Evolutionary conservation across 1,140 invertebrate species (phyloP).

Genomic region (Myzus persicae): DNA sequence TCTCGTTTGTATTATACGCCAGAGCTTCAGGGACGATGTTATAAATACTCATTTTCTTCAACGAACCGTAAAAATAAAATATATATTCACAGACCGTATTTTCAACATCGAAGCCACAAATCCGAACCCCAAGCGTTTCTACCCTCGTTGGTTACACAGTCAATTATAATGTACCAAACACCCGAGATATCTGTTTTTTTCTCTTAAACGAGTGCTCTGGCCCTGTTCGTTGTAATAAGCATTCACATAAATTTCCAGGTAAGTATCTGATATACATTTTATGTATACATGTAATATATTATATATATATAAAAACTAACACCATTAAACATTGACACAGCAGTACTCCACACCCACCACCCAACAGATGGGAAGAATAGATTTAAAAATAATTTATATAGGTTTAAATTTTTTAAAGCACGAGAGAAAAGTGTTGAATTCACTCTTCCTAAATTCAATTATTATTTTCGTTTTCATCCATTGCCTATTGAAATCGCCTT

Average conservation of each 20-base stretch:
- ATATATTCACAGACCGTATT: constrained; percentile 51
- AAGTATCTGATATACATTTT: constrained; percentile 48
- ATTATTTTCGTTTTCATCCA: background rate
- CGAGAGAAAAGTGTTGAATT: background rate
- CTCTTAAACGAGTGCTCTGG: constrained; percentile 35
- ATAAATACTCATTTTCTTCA: constrained; percentile 54
- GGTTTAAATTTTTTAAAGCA: constrained; percentile 13
- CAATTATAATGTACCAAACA: constrained; percentile 56
- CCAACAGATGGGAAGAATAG: constrained; percentile 22
- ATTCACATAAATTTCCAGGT: constrained; percentile 52
- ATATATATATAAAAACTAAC: constrained; percentile 17
- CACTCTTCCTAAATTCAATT: background rate
- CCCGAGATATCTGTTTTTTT: constrained; percentile 42
- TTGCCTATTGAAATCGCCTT: background rate
- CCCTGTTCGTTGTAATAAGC: constrained; percentile 43
- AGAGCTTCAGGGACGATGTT: background rate
- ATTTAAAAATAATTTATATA: constrained; percentile 44
- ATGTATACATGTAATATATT: background rate
- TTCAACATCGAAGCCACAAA: constrained; percentile 55
- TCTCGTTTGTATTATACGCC: constrained; percentile 30
- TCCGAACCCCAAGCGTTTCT: constrained; percentile 34
- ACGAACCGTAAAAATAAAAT: constrained; percentile 59
- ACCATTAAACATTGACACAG: constrained; percentile 23
- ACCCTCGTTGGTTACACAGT: constrained; percentile 48
- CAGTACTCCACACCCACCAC: background rate